A percentile compares a stretch with the other conserved stretches of the same genome.
phyloP scores from a whole-genome alignment of 2,797 vertebrate genomes.

The Melanotaenia maccullochi region DNA sequence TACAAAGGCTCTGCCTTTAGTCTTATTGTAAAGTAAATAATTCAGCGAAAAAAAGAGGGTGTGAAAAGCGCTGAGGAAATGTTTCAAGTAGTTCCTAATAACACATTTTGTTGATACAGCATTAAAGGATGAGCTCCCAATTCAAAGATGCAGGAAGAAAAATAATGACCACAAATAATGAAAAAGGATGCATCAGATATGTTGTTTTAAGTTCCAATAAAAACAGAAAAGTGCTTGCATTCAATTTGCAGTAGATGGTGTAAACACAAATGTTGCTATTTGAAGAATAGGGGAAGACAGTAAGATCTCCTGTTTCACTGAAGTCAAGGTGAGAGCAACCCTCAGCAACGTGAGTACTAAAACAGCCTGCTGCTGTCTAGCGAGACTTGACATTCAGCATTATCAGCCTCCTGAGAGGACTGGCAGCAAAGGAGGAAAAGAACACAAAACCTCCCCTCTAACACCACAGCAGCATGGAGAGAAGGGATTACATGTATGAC shows the following conservation, averaged over 20 bases:
- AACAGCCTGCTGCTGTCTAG: conserved; percentile 70
- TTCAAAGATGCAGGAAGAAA: conserved; percentile 18
- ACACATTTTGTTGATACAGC: conserved; percentile 50
- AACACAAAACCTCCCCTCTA: conserved; percentile 64
- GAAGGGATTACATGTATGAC: conserved; percentile 31
- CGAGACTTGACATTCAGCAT: conserved; percentile 50
- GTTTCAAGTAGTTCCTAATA: conserved; percentile 28
- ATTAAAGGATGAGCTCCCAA: conserved; percentile 46
- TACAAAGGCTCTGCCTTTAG: conserved; percentile 10
- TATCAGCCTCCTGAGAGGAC: conserved; percentile 70
- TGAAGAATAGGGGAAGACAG: conserved; percentile 66
- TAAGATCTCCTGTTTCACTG: conserved; percentile 73
- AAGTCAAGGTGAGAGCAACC: conserved; percentile 75
- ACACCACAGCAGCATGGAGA: conserved; percentile 38
- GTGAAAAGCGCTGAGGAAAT: neutral
- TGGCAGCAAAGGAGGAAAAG: conserved; percentile 61
- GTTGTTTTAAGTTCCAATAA: conserved; percentile 4
- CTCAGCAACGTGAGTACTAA: conserved; percentile 74
- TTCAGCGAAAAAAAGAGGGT: neutral
- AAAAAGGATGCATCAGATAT: conserved; percentile 8
- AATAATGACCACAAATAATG: conserved; percentile 28
- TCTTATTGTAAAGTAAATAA: conserved; percentile 8
- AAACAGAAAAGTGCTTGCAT: conserved; percentile 13
- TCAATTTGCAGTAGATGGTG: conserved; percentile 32
- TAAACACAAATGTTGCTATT: conserved; percentile 69